Evolutionary conservation across 2,113 vertebrate genomes (phyloP), one percentile per base, ranked within the genome.

Genomic region (Menura novaehollandiae): DNA sequence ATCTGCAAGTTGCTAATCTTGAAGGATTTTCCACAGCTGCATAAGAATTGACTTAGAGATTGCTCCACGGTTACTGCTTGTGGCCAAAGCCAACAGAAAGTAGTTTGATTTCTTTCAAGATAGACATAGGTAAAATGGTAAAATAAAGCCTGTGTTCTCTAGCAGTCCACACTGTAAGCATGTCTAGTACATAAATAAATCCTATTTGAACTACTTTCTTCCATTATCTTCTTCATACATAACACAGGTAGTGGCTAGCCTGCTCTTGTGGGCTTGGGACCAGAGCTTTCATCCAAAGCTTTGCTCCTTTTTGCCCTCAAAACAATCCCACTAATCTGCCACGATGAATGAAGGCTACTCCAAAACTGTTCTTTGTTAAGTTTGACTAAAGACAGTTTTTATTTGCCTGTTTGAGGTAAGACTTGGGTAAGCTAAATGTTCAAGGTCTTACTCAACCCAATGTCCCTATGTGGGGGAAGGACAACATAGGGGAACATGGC

Each of bases 51-150:
- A 82, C 72, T 94, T 53, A 87, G 82, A 89, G 62, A 96, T 52
- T 76, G 52, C 72, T 95, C 94, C 85, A 89, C 82, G 97, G 91
- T 93, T 96, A 93, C 96, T 95, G 96, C 92, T 95, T 39, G 41
- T 88, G 91, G 97, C 97, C 98, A 98, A 98, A 97, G 88, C 96
- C 97, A 98, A 98, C 95, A 95, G 76, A 84, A 93, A 93, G 94
- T 74, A 97, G 95, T 96, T 97, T 94, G 73, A 93, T 95, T 98
- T 97, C 83, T 87, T 93, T 95, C 62, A 82, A 68, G 85, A 49
- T 12, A 87, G 37, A 58, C 66, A 68, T 8, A 88, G 82, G 56
- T 85, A 66, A 89, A 95, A 86, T 15, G 82, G 56, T 85, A 66
- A 89, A 95, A 86, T 14, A 85, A 96, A 95, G 77, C 51, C 46